Conservation (phyloP, 2,888 invertebrate genomes). For the Thera obeliscata region DNA sequence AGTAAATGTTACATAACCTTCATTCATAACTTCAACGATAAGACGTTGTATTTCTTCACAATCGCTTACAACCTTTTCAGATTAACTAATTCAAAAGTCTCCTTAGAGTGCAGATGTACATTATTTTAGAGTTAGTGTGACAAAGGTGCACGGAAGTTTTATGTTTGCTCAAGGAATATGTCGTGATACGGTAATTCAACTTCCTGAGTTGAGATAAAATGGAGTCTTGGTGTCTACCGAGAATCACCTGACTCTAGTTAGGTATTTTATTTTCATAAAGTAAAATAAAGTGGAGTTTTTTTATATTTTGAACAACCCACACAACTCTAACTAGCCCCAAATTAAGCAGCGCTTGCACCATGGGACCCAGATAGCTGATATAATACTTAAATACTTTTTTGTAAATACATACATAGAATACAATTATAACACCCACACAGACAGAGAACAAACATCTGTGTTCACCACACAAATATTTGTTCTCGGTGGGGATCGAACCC, state of each 20-base stretch:
- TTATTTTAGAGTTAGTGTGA: conserved; percentile 37
- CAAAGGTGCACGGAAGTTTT: conserved; percentile 51
- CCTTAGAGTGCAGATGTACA: not conserved
- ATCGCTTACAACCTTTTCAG: conserved; percentile 11
- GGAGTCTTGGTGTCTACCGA: conserved; percentile 65
- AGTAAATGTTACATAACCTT: not conserved
- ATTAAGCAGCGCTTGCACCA: too few species aligned
- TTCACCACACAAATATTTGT: too few species aligned
- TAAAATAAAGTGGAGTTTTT: too few species aligned
- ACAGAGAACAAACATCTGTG: too few species aligned
- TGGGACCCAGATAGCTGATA: too few species aligned
- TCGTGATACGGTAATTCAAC: conserved; percentile 69
- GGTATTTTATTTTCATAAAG: not conserved
- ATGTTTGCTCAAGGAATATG: conserved; percentile 67
- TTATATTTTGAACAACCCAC: too few species aligned
- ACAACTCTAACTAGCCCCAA: too few species aligned
- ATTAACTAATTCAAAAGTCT: conserved; percentile 3
- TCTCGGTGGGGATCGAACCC: too few species aligned
- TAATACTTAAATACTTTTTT: too few species aligned
- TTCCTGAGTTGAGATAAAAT: conserved; percentile 63
- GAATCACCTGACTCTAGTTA: conserved; percentile 15
- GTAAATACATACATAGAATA: too few species aligned
- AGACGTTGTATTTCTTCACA: conserved; percentile 3
- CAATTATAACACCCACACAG: too few species aligned
- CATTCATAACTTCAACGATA: conserved; percentile 19